phyloP scores from a whole-genome alignment of 2,888 invertebrate species.

The Oscheius onirici region DNA sequence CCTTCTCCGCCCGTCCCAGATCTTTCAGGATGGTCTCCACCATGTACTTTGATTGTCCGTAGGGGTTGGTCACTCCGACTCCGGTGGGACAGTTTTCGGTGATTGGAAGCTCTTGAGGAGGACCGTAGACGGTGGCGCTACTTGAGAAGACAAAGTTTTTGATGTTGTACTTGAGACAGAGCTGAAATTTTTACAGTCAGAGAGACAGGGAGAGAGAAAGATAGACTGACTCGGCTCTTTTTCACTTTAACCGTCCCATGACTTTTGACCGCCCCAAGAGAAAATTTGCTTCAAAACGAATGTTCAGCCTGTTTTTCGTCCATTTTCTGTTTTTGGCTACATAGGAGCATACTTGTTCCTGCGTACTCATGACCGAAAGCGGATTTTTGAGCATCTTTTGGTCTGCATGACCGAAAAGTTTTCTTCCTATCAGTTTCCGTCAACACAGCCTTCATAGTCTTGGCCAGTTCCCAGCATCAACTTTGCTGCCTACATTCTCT shows the following conservation, averaged over 20 bases:
- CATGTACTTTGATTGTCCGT: slow-evolving; percentile 93
- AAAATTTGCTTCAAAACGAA: not conserved
- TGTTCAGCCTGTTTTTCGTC: slow-evolving; percentile 4
- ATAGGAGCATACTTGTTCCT: too few relatives aligned
- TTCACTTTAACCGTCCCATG: too few relatives aligned
- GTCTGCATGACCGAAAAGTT: too few relatives aligned
- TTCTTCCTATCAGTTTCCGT: too few relatives aligned
- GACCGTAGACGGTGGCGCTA: slow-evolving; percentile 93
- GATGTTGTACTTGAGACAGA: slow-evolving; percentile 84
- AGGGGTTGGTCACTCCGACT: slow-evolving; percentile 85
- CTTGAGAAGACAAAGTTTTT: slow-evolving; percentile 87
- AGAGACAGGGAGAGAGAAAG: not conserved
- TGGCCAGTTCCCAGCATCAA: too few relatives aligned
- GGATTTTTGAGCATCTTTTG: too few relatives aligned
- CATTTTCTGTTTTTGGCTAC: too few relatives aligned
- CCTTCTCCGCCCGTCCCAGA: slow-evolving; percentile 84
- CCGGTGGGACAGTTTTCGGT: slow-evolving; percentile 81
- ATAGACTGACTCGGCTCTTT: not conserved
- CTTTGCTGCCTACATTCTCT: too few relatives aligned
- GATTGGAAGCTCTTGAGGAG: slow-evolving; percentile 86
- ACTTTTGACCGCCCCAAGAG: too few relatives aligned
- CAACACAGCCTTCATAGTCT: too few relatives aligned
- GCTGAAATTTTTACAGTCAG: slow-evolving; percentile 75
- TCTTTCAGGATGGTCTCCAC: slow-evolving; percentile 94
- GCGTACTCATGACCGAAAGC: too few relatives aligned